phyloP scores from a whole-genome alignment of 2,113 vertebrate genomes.

The Corythaeola cristata region DNA sequence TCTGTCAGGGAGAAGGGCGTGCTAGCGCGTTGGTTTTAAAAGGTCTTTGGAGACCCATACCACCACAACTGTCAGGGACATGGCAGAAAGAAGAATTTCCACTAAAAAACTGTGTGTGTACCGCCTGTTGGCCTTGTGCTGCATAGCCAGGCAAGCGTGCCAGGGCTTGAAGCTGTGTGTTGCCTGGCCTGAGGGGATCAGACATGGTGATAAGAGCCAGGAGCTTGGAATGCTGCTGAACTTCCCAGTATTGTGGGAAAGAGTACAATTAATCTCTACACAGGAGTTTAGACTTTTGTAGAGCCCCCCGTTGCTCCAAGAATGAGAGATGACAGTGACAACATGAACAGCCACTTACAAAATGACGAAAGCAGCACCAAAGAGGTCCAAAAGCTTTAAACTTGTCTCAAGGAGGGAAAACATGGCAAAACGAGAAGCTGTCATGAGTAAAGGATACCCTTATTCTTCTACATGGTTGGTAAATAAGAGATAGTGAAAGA shows the following conservation, averaged over 20 bases:
- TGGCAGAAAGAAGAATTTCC: background rate
- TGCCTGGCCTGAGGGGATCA: fast-evolving
- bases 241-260: fast-evolving
- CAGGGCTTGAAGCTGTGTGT: fast-evolving
- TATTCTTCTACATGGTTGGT: fast-evolving
- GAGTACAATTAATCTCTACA: fast-evolving
- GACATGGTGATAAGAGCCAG: fast-evolving
- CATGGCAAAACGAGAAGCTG: background rate
- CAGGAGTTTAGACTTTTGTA: background rate
- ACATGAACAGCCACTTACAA: background rate
- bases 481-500: background rate
- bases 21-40: background rate
- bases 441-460: background rate
- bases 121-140: no score
- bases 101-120: no score
- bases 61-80: fast-evolving
- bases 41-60: background rate
- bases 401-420: background rate
- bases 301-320: background rate
- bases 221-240: fast-evolving
- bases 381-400: background rate
- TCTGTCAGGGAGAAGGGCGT: background rate
- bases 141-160: fast-evolving
- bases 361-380: background rate
- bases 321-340: background rate